Evolutionary conservation across 2,888 invertebrate genomes (phyloP).

Genomic region (Thereva unica): DNA sequence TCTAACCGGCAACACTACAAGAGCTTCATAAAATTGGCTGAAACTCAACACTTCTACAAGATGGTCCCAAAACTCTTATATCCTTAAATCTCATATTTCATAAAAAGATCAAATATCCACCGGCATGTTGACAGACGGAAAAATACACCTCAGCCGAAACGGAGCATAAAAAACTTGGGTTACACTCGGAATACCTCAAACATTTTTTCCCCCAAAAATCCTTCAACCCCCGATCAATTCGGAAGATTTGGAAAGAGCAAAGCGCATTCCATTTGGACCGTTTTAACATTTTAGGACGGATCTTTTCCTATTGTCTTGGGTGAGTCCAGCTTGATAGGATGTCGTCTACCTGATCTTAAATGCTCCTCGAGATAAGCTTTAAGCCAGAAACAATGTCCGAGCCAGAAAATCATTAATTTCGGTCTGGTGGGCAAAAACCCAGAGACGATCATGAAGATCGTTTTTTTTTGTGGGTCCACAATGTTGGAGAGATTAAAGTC

Average conservation of each 20-base stretch:
- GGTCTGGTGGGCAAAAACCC: slow-evolving; percentile 4
- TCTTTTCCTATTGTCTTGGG: slow-evolving; percentile 4
- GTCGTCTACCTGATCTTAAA: slow-evolving; percentile 1
- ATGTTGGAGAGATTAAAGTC: neutral
- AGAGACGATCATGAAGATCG: slow-evolving; percentile 1
- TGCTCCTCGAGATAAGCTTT: slow-evolving; percentile 6
- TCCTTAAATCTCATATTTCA: slow-evolving; percentile 24
- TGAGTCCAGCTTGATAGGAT: slow-evolving; percentile 3
- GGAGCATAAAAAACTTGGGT: too few relatives aligned
- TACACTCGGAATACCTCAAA: too few relatives aligned
- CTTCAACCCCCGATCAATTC: too few relatives aligned
- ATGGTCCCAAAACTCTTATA: slow-evolving; percentile 15
- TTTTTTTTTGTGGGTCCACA: slow-evolving; percentile 5
- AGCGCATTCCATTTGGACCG: too few relatives aligned
- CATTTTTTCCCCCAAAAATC: too few relatives aligned
- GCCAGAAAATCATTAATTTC: slow-evolving; percentile 29
- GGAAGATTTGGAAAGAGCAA: too few relatives aligned
- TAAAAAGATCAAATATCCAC: slow-evolving; percentile 18
- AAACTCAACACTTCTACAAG: slow-evolving; percentile 24
- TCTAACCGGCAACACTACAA: neutral
- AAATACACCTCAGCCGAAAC: neutral
- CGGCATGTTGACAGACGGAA: slow-evolving; percentile 8
- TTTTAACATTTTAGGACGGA: neutral
- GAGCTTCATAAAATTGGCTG: neutral
- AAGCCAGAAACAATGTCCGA: slow-evolving; percentile 8